Conservation (phyloP, 1,140 invertebrate species). For the Thaumatotibia leucotreta region DNA sequence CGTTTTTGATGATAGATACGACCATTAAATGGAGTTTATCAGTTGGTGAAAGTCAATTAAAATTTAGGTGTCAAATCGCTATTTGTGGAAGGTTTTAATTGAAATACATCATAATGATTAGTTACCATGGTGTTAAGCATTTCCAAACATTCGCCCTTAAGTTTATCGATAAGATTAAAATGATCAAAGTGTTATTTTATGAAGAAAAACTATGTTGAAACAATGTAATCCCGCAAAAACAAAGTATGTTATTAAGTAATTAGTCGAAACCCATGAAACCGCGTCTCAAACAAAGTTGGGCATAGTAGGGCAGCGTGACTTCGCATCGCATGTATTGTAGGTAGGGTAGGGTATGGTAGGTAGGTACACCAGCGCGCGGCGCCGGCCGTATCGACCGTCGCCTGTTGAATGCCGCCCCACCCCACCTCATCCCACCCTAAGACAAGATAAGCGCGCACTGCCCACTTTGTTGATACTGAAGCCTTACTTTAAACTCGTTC, state of each 20-base stretch:
- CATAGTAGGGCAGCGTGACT: not conserved
- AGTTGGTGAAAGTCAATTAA: too few species aligned
- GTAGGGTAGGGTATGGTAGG: conserved; percentile 25
- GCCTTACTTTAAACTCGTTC: not conserved
- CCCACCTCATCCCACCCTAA: conserved; percentile 41
- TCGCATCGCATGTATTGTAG: not conserved
- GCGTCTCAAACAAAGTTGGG: not conserved
- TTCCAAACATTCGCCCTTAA: too few species aligned
- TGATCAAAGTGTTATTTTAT: too few species aligned
- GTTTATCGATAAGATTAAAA: too few species aligned
- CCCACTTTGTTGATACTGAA: not conserved
- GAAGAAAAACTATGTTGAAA: not conserved
- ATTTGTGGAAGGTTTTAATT: too few species aligned
- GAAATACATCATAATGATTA: too few species aligned
- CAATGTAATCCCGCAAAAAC: not conserved
- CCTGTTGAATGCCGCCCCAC: conserved; percentile 69
- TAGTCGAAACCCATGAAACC: not conserved
- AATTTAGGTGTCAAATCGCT: too few species aligned
- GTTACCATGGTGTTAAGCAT: too few species aligned
- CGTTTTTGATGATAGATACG: too few species aligned
- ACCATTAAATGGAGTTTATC: too few species aligned
- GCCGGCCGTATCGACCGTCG: conserved; percentile 66
- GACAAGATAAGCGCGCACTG: conserved; percentile 17
- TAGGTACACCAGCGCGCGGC: conserved; percentile 35
- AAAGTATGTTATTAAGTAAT: conserved; percentile 4